Evolutionary conservation across 2,113 vertebrate genomes (phyloP).

Genomic region (rat (Rattus norvegicus)): GRCr8 NC_086022.1:128816001-128816500

Average conservation of each 20-base stretch:
- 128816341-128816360: neutral
- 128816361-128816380: no score
- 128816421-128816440: neutral
- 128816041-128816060: neutral
- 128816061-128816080: neutral
- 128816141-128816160: neutral
- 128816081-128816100: neutral
- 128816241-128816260: no score
- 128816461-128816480: constrained; percentile 21
- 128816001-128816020: no score
- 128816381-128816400: neutral
- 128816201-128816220: neutral
- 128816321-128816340: neutral
- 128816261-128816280: no score
- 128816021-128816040: neutral
- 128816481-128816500: constrained; percentile 25
- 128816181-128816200: neutral
- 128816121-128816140: neutral
- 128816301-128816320: neutral
- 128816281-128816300: neutral
- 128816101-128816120: neutral
- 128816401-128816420: neutral
- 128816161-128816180: neutral
- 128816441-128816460: constrained; percentile 42
- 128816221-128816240: neutral